Conservation (phyloP, 1,140 invertebrate genomes). For the Cepaea nemoralis region DNA sequence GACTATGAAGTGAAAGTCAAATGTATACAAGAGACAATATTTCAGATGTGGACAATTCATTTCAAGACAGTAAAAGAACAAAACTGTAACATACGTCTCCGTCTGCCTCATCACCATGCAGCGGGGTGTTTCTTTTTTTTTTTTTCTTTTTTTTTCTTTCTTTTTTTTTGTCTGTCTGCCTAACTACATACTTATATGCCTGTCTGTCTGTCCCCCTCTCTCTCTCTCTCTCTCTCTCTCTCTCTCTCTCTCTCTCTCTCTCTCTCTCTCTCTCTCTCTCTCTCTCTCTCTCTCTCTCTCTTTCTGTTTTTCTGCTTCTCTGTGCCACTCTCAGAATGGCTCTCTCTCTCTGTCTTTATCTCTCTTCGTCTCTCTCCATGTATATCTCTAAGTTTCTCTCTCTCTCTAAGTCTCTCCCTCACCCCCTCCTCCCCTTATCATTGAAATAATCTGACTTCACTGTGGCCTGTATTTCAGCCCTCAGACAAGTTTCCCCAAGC, state of each 20-base stretch:
- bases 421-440: too few species aligned
- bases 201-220: neutral
- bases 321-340: conserved; percentile 15
- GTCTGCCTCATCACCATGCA: too few species aligned
- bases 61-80: too few species aligned
- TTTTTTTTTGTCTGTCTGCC: too few species aligned
- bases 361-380: conserved; percentile 1
- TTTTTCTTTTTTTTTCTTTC: neutral
- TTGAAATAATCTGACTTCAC: too few species aligned
- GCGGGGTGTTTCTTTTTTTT: neutral
- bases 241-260: conserved; percentile 24
- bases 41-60: too few species aligned
- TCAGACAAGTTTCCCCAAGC: neutral
- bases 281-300: conserved; percentile 24
- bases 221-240: conserved; percentile 25
- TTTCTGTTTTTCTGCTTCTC: conserved; percentile 16
- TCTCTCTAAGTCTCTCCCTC: too few species aligned
- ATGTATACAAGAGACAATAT: too few species aligned
- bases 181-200: too few species aligned
- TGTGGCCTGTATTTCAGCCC: neutral
- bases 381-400: conserved; percentile 13
- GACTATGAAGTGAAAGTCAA: too few species aligned
- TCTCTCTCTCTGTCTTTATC: conserved; percentile 17
- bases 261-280: conserved; percentile 2
- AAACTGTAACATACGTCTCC: too few species aligned